Conservation (phyloP, 1,140 invertebrate genomes). For the Ericerus pela region DNA sequence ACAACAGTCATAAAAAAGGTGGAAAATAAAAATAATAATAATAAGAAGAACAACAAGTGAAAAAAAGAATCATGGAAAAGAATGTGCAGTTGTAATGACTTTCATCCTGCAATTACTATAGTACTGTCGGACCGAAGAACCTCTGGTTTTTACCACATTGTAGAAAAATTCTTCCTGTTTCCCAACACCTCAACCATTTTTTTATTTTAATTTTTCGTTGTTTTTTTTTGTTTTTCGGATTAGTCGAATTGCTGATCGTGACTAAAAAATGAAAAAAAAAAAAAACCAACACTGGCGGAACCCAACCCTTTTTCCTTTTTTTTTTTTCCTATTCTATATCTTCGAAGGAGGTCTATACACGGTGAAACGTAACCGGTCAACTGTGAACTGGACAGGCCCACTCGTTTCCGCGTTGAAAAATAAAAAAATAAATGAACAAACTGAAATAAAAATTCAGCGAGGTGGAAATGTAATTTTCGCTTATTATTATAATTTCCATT, state of each 20-base stretch:
- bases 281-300: conserved; percentile 8
- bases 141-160: neutral
- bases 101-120: conserved; percentile 2
- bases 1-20: no score
- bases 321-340: no score
- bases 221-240: neutral
- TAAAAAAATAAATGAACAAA: no score
- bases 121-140: neutral
- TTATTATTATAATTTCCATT: conserved; percentile 12
- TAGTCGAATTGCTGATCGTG: no score
- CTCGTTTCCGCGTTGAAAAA: neutral
- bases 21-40: no score
- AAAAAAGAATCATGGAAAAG: neutral
- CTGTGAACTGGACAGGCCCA: conserved; percentile 7
- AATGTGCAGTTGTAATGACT: conserved; percentile 1
- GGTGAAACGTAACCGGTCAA: neutral
- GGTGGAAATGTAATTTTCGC: neutral
- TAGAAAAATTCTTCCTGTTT: neutral
- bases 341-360: neutral
- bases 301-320: neutral
- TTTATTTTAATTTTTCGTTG: no score
- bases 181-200: conserved; percentile 6
- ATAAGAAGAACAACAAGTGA: no score
- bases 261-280: no score
- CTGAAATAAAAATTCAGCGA: conserved; percentile 1